Percentiles rank a stretch among this genome's conserved stretches.
Evolutionary conservation across 2,797 vertebrate species (phyloP).

Genomic region (Tokudaia tokunoshimensis): DNA sequence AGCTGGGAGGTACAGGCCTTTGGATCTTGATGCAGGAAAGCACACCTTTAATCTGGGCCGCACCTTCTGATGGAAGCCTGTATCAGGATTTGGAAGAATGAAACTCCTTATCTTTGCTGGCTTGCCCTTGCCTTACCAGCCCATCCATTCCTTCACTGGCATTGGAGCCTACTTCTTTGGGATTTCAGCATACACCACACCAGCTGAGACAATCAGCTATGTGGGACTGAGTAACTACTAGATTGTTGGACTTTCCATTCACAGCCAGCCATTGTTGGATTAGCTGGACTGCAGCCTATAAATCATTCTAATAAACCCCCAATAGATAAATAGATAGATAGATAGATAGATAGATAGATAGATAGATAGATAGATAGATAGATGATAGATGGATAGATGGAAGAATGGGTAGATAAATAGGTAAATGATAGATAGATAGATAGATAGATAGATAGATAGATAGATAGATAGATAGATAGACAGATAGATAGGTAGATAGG

Average conservation of each 20-base stretch:
- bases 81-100: neutral
- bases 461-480: too few species aligned
- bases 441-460: too few species aligned
- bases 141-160: neutral
- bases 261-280: neutral
- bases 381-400: too few species aligned
- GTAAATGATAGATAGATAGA: too few species aligned
- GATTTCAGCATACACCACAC: neutral
- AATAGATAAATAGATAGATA: too few species aligned
- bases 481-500: too few species aligned
- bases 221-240: neutral
- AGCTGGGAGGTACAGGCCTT: neutral
- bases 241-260: neutral
- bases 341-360: too few species aligned
- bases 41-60: neutral
- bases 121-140: neutral
- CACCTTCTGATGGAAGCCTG: neutral
- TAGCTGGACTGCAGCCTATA: neutral
- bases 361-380: too few species aligned
- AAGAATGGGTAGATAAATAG: too few species aligned
- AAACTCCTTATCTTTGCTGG: neutral
- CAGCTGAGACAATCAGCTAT: neutral
- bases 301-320: neutral
- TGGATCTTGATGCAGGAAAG: neutral
- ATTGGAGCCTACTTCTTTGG: neutral